A percentile compares a stretch with the other conserved stretches of the same genome.
phyloP scores from a whole-genome alignment of 1,140 invertebrate genomes.

The Zaprionus davidi region DNA sequence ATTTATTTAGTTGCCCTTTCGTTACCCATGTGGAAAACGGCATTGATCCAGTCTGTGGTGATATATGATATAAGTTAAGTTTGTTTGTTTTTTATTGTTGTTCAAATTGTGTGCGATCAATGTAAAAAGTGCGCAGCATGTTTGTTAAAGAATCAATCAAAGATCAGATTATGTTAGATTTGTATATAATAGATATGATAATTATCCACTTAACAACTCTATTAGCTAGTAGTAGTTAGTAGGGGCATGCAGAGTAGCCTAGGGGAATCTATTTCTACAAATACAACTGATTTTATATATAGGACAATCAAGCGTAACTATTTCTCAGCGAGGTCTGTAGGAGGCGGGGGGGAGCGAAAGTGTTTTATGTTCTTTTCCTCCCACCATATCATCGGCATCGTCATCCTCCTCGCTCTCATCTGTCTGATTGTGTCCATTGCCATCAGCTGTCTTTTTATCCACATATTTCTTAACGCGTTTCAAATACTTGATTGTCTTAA shows the following conservation, averaged over 20 bases:
- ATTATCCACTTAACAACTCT: background rate
- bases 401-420: slow-evolving; percentile 84
- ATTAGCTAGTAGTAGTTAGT: background rate
- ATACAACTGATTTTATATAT: too few relatives aligned
- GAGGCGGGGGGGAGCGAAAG: background rate
- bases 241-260: slow-evolving; percentile 5
- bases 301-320: slow-evolving; percentile 4
- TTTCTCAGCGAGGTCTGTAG: background rate
- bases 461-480: slow-evolving; percentile 84
- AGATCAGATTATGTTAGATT: slow-evolving; percentile 29
- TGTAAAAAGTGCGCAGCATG: slow-evolving; percentile 62
- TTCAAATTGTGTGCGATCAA: slow-evolving; percentile 22
- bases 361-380: slow-evolving; percentile 20
- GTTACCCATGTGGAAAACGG: slow-evolving; percentile 88
- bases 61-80: background rate
- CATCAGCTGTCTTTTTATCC: slow-evolving; percentile 80
- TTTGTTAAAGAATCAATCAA: slow-evolving; percentile 35
- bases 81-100: slow-evolving; percentile 29
- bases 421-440: slow-evolving; percentile 63
- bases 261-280: background rate
- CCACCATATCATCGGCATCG: slow-evolving; percentile 87
- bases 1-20: slow-evolving; percentile 20
- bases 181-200: background rate
- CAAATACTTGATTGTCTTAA: slow-evolving; percentile 83
- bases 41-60: slow-evolving; percentile 87